Conservation (phyloP, 2,113 vertebrate genomes). For the Mustelus asterias region DNA sequence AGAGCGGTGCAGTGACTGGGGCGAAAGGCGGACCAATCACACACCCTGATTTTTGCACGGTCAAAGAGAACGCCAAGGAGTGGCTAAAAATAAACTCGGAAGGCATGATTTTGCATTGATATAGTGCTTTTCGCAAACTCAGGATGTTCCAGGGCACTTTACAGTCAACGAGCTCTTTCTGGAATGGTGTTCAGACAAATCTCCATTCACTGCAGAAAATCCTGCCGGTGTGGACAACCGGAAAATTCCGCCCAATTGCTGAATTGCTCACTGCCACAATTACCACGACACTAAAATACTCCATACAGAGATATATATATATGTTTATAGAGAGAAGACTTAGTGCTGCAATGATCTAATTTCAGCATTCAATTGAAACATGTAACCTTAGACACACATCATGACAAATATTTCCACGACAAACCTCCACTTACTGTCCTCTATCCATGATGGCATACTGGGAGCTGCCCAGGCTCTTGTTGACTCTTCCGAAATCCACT, state of each 20-base stretch:
- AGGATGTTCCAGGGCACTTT: too few relatives aligned
- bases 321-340: too few relatives aligned
- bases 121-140: not conserved
- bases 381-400: not conserved
- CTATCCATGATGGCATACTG: slow-evolving; percentile 53
- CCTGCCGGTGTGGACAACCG: too few relatives aligned
- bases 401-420: not conserved
- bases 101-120: not conserved
- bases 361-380: not conserved
- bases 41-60: not conserved
- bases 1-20: not conserved
- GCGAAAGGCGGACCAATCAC: too few relatives aligned
- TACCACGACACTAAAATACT: not conserved
- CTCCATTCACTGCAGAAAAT: too few relatives aligned
- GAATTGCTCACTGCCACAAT: not conserved
- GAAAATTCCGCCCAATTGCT: too few relatives aligned
- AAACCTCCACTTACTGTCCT: slow-evolving; percentile 58
- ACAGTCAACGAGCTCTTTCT: too few relatives aligned
- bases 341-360: not conserved
- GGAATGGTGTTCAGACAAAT: too few relatives aligned
- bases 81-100: not conserved
- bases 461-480: slow-evolving; percentile 55
- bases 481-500: slow-evolving; percentile 44
- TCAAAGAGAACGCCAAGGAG: not conserved
- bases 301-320: not conserved